Percentiles rank a stretch among this genome's conserved stretches.
Conservation (phyloP, 2,888 invertebrate genomes). For the Cynaeus angustus region DNA sequence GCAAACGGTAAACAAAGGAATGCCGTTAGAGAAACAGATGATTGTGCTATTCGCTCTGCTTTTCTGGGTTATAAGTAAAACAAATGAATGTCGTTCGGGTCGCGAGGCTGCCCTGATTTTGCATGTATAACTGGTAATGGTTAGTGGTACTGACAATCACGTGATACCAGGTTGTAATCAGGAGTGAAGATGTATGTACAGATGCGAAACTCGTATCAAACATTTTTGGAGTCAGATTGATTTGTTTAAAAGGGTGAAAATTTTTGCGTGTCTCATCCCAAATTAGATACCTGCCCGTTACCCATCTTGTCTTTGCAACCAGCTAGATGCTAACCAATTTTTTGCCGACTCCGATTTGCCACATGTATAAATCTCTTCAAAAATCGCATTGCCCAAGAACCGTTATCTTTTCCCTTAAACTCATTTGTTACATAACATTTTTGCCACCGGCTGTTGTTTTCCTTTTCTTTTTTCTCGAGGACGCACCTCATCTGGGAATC, state of each 20-base stretch:
- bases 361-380: too few species aligned
- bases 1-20: slow-evolving; percentile 13
- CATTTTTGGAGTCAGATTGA: too few species aligned
- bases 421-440: neutral
- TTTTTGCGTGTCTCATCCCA: too few species aligned
- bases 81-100: slow-evolving; percentile 4
- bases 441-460: neutral
- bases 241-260: too few species aligned
- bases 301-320: too few species aligned
- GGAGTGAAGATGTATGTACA: too few species aligned
- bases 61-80: neutral
- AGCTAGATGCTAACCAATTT: too few species aligned
- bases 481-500: neutral
- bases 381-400: neutral
- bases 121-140: neutral
- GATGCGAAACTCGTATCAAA: too few species aligned
- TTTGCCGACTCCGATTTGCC: too few species aligned
- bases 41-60: neutral
- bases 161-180: too few species aligned
- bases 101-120: neutral
- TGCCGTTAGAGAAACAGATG: slow-evolving; percentile 12
- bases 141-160: neutral
- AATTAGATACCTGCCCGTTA: too few species aligned
- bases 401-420: neutral
- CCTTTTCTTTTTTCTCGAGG: neutral